phyloP scores from a whole-genome alignment of 2,888 invertebrate species.

The Pantelozetes paolii region DNA sequence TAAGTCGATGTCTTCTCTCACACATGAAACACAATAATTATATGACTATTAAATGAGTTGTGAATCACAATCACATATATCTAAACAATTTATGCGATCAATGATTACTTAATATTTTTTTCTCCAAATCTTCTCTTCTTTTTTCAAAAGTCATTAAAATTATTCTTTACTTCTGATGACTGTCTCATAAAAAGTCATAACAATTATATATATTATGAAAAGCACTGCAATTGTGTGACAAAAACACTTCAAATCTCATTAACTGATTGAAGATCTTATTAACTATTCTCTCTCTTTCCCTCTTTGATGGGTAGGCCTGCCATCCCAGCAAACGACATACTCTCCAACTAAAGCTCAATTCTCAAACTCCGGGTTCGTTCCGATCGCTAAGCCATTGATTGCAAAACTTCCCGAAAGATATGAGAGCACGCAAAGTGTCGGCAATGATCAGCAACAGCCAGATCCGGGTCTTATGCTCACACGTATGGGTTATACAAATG shows the following conservation, averaged over 20 bases:
- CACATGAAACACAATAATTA: not conserved
- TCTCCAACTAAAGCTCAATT: conserved; percentile 18
- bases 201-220: not conserved
- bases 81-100: not conserved
- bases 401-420: conserved; percentile 21
- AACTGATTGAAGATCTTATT: conserved; percentile 1
- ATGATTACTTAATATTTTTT: conserved; percentile 14
- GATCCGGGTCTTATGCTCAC: conserved; percentile 10
- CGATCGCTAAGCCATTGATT: conserved; percentile 40
- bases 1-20: conserved; percentile 25
- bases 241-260: conserved; percentile 22
- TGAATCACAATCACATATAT: not conserved
- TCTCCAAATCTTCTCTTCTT: not conserved
- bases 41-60: conserved; percentile 16
- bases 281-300: not conserved
- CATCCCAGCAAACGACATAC: conserved; percentile 24
- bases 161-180: not conserved
- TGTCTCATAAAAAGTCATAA: not conserved
- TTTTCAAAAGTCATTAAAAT: conserved; percentile 2
- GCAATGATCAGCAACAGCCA: conserved; percentile 17
- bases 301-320: conserved; percentile 3
- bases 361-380: conserved; percentile 37
- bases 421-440: not conserved
- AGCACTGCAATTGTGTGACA: conserved; percentile 8
- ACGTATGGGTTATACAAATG: conserved; percentile 29